Base-by-base conservation (phyloP, 2,888 invertebrate genomes). In the Aplocera efformata region DNA sequence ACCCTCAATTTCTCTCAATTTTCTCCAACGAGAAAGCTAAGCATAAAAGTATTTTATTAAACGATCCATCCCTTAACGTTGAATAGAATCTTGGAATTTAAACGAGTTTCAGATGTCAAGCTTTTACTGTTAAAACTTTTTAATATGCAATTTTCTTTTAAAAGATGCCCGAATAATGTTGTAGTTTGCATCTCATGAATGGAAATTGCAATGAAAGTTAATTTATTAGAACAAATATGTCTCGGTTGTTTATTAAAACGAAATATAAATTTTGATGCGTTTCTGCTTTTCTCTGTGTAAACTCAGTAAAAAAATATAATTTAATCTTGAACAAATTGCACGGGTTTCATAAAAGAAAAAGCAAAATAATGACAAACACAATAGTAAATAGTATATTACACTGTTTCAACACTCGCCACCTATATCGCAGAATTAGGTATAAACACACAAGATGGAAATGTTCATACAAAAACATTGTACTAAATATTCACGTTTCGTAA, bases 1-100 rank as follows among this genome's bases (percentile, higher is more conserved):
- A 62, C 67, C 62, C 71, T 65, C 63, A 59, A 58, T 66, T 68
- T 64, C 65, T 68, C 69, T 62, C 67, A 68, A 72, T 69, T 73
- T 68, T 69, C 68, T 67, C 64, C 64, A 60, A 63, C 52, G 53
- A 63, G 58, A 70, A 63, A 69, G 66, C 70, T 68, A 73, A 75
- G 71, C 70, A 72, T 69, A 63, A 68, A 72, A 73, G 66, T 72
- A 66, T 78, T 78, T 76, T 74, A 75, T 73, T 70, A 72, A 68
- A 63, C 68, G 67, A 75, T 72, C 66, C 60, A 67, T 66, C 63
- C 63, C 57, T 57, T 64, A 60, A 60, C 58, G 58, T 65, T 63
- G 59, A 71, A 69, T 60, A 53, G 59, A 68, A 70, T 67, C 60
- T 60, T 58, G 51, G 64, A 63, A 67, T 72, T 71, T 57, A 61